Evolutionary conservation across 2,797 vertebrate genomes (phyloP), one percentile per base, ranked within the genome.

Genomic region (Malacoctenus gilli): DNA sequence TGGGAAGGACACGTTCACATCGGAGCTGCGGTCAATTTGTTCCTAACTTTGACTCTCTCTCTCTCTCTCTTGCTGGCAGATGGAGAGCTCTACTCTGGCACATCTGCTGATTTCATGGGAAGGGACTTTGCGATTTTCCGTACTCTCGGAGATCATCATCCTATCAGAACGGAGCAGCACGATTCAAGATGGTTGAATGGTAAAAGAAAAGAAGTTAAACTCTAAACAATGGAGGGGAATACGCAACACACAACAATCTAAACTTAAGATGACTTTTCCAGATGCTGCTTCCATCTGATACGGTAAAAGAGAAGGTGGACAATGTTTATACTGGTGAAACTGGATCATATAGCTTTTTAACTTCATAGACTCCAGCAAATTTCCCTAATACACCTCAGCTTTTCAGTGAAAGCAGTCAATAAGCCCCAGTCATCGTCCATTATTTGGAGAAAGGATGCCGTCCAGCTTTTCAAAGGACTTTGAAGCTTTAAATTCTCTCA

Each of bases 71-170:
- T 42, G 5, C 54, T 73, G 69, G 36, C 92, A 98, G 96, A 98
- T 83, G 96, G 95, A 72, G 95, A 98, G 40, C 79, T 98, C 68
- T 98, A 98, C 79, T 96, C 96, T 15, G 95, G 96, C 77, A 98
- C 96, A 22, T 95, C 96, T 5, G 96, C 96, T 38, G 96, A 98
- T 84, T 98, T 98, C 89, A 98, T 98, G 96, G 95, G 96, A 77
- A 90, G 96, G 77, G 96, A 98, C 80, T 98, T 97, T 70, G 96
- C 96, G 53, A 97, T 98, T 89, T 98, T 97, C 87, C 93, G 96
- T 68, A 97, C 96, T 12, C 89, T 98, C 60, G 96, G 96, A 44
- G 93, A 94, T 58, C 95, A 98, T 67, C 96, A 98, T 85, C 95
- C 95, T 63, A 95, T 98, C 90, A 92, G 96, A 76, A 98, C 96